Evolutionary conservation across 2,888 invertebrate species (phyloP).

Genomic region (Watsonalla binaria): DNA sequence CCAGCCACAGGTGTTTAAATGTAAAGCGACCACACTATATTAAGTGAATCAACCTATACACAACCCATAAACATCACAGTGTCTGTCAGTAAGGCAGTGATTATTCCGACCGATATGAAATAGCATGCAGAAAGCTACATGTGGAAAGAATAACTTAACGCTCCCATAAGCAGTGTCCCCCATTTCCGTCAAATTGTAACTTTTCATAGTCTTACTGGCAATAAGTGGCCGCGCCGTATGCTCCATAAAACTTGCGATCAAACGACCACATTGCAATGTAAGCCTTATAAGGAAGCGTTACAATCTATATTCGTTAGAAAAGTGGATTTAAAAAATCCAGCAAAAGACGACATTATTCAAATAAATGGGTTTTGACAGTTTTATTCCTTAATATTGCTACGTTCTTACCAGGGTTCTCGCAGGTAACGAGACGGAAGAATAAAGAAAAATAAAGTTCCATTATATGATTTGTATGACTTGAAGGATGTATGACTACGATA

Average conservation of each 20-base stretch:
- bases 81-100: no score
- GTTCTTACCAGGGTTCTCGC: constrained; percentile 18
- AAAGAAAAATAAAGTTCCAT: not conserved
- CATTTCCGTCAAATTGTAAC: constrained; percentile 20
- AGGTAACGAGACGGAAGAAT: constrained; percentile 4
- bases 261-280: constrained; percentile 8
- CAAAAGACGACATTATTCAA: constrained; percentile 52
- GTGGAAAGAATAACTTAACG: no score
- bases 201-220: constrained; percentile 26
- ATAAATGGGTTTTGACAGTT: constrained; percentile 68
- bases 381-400: constrained; percentile 56
- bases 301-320: constrained; percentile 2
- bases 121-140: no score
- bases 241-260: constrained; percentile 31
- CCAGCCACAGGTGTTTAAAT: no score
- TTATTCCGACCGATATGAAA: no score
- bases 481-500: no score
- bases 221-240: constrained; percentile 48
- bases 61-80: no score
- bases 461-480: no score
- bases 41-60: no score
- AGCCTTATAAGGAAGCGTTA: constrained; percentile 6
- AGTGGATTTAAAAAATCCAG: constrained; percentile 15
- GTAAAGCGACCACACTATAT: no score
- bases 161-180: constrained; percentile 23